Evolutionary conservation across 1,140 invertebrate species (phyloP), one percentile per base, ranked within the genome.

Genomic region (Mercenaria mercenaria): DNA sequence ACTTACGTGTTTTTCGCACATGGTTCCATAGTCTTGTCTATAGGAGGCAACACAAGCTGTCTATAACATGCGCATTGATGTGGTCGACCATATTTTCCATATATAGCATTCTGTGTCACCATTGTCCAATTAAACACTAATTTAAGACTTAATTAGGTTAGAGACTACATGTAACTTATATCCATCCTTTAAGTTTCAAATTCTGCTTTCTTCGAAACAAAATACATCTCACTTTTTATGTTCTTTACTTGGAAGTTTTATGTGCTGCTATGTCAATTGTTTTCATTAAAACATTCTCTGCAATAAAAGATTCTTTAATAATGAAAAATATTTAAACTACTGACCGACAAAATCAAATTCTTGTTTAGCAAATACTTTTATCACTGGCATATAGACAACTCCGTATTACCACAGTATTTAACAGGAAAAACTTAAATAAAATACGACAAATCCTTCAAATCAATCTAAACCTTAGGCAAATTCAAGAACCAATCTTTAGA

Each of bases 51-150:
- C 6, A 74, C 56, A n/a, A 76, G n/a, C n/a, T 76, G 34, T 50
- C 77, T 52, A 76, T 77, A 52, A 67, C 79, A 82, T 0, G 52
- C 64, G 83, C 52, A 72, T 26, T 72, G 76, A 69, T 82, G 56
- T 52, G 56, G 18, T n/a, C 29, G 2, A 6, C 56, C 64, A 72
- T 77, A 67, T 72, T 59, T 29, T n/a, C 50, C 79, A 56, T 56
- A 82, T 1, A 52, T 29, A 29, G 52, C 56, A 64, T 82, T 47
- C 39, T 72, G 59, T 47, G 47, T 72, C 20, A 82, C 80, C 80
- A 82, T 56, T 10, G 47, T 77, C n/a, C 34, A 72, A 18, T 77
- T 50, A n/a, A 41, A 74, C 37, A 43, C 37, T 37, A 72, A 72
- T 72, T 72, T 39, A 72, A 72, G 10, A 18, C 32, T 41, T 59